phyloP scores from a whole-genome alignment of 92 coral and sea anemone genomes.

The Palythoa grandiflora region DNA sequence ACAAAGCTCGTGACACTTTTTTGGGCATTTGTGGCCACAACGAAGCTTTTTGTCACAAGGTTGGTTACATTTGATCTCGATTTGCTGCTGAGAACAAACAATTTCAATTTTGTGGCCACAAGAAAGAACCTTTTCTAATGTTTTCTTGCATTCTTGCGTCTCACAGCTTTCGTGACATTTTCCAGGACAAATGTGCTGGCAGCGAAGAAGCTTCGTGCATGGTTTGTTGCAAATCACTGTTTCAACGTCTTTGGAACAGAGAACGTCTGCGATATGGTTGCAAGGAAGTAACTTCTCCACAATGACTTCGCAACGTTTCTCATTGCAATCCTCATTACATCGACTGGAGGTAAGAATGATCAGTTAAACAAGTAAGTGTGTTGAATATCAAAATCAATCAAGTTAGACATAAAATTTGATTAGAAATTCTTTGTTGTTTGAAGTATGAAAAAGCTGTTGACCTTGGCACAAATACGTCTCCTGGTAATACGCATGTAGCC shows the following conservation, averaged over 20 bases:
- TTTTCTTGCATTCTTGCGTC: constrained; percentile 47
- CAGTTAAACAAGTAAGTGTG: too few relatives aligned
- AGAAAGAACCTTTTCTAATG: constrained; percentile 27
- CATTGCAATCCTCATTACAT: constrained; percentile 40
- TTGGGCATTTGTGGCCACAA: constrained; percentile 71
- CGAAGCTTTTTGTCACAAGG: constrained; percentile 40
- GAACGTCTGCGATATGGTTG: not conserved
- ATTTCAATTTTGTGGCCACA: constrained; percentile 67
- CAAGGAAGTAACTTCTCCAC: constrained; percentile 26
- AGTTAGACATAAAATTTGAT: too few relatives aligned
- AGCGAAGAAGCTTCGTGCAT: constrained; percentile 54
- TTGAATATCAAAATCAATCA: too few relatives aligned
- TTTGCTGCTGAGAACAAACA: constrained; percentile 45
- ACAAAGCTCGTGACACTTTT: constrained; percentile 49
- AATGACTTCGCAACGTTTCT: not conserved
- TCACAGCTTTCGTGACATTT: constrained; percentile 50
- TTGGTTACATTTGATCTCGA: constrained; percentile 20
- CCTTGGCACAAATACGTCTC: too few relatives aligned
- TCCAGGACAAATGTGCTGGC: constrained; percentile 62
- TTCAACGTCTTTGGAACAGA: constrained; percentile 38
- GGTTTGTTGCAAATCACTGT: constrained; percentile 18
- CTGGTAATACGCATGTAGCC: too few relatives aligned
- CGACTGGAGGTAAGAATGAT: not conserved
- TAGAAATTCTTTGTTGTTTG: too few relatives aligned
- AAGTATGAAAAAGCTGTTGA: too few relatives aligned